Base-by-base conservation (phyloP, 2,888 invertebrate genomes). In the Eristalinus sepulchralis region DNA sequence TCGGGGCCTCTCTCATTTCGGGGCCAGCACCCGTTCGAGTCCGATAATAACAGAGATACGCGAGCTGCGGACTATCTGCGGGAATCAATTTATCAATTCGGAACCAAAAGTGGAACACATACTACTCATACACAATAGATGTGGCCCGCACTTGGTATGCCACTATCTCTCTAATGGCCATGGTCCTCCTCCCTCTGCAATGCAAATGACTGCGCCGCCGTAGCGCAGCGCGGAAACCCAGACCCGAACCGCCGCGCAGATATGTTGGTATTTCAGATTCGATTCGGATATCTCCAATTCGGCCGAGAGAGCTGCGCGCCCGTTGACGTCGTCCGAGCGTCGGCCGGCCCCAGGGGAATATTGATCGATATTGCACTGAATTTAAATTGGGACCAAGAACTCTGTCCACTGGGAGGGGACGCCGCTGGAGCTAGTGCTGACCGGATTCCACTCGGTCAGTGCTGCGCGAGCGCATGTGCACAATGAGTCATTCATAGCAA, bases 351-450 rank as follows among this genome's bases (percentile, higher is more conserved):
- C 34, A 36, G 75, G 82, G 71, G 82, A 70, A 71, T 83, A 86
- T 86, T 86, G 86, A 86, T 83, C 83, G 83, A 86, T 86, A 83
- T 86, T 79, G 83, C 78, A 86, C 83, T 86, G 83, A 62, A 83
- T 83, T 86, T 83, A 75, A 86, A 71, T 71, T 79, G 70, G 63
- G 63, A 64, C 57, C 39, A 33, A 57, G 57, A 57, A 27, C 64
- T 75, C 64, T 36, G 36, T 75, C 57, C 57, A 57, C 33, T 64
- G 64, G 20, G 20, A 63, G 33, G 75, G 53, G 34, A 17, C 17
- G 8, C 17, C 47, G 47, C 0, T 2, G n/a, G 39, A 47, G 17
- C 63, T 36, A 77, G 75, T 76, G 62, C 67, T 34, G 55, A 59
- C 75, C 68, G 66, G 67, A 81, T 85, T 77, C 67, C 75, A 67